phyloP scores from a whole-genome alignment of 2,113 vertebrate genomes.

The Pagrus major region DNA sequence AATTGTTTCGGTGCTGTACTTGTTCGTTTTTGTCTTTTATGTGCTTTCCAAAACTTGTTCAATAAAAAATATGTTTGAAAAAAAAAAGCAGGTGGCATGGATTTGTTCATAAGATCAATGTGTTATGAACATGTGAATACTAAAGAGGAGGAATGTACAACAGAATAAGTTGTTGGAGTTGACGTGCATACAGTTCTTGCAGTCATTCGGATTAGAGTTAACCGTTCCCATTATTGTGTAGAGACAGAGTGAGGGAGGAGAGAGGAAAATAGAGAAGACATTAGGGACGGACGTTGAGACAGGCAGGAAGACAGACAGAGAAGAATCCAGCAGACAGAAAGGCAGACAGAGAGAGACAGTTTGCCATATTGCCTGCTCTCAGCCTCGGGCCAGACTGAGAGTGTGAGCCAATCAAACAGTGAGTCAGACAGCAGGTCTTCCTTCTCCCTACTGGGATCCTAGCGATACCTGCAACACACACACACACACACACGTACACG shows the following conservation, averaged over 20 bases:
- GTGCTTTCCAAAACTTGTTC: too few relatives aligned
- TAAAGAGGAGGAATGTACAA: not conserved
- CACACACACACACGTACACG: constrained; percentile 22
- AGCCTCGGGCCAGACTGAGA: constrained; percentile 51
- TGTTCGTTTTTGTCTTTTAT: too few relatives aligned
- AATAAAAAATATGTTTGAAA: too few relatives aligned
- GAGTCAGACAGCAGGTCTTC: constrained; percentile 50
- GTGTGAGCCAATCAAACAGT: constrained; percentile 63
- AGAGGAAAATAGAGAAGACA: not conserved
- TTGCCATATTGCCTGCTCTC: constrained; percentile 49
- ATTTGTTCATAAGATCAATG: not conserved
- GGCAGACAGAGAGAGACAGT: constrained; percentile 22
- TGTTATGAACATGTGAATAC: not conserved
- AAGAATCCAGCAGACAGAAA: constrained; percentile 15
- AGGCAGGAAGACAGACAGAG: constrained; percentile 8
- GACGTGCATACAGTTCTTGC: not conserved
- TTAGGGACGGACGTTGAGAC: not conserved
- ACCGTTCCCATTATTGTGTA: not conserved
- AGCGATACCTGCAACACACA: constrained; percentile 24
- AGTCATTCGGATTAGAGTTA: not conserved
- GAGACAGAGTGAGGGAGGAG: not conserved
- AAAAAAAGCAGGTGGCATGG: not conserved
- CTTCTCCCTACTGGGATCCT: constrained; percentile 47
- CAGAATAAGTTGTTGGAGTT: not conserved
- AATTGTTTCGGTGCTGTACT: too few relatives aligned